Evolutionary conservation across 1,140 invertebrate species (phyloP).

Genomic region (Drosophila orosa): DNA sequence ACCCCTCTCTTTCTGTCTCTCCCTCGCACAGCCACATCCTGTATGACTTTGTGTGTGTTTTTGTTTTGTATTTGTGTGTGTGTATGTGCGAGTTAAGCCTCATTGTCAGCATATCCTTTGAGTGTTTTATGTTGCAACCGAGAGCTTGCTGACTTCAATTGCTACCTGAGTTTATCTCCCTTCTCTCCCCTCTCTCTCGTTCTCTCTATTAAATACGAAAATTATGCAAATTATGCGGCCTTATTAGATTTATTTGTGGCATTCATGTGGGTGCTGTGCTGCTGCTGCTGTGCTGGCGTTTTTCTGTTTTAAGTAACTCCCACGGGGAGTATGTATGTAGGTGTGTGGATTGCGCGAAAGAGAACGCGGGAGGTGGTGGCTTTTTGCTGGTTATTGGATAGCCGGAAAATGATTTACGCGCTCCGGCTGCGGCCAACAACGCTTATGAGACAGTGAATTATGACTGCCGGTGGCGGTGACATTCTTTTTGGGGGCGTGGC

Average conservation of each 20-base stretch:
- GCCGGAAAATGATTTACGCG: conserved; percentile 71
- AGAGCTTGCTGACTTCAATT: conserved; percentile 67
- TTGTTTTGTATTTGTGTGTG: conserved; percentile 42
- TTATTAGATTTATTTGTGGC: conserved; percentile 82
- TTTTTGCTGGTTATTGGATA: conserved; percentile 42
- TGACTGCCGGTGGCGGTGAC: conserved; percentile 60
- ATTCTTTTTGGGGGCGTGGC: conserved; percentile 48
- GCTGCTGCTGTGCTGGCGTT: conserved; percentile 13
- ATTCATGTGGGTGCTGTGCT: conserved; percentile 40
- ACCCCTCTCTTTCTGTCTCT: neutral
- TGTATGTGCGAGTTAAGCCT: conserved; percentile 67
- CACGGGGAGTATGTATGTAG: conserved; percentile 17
- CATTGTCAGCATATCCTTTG: conserved; percentile 83
- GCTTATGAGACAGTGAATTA: conserved; percentile 75
- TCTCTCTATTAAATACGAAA: conserved; percentile 79
- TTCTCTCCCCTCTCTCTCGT: neutral
- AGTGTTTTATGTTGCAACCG: conserved; percentile 76
- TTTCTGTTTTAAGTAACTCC: conserved; percentile 69
- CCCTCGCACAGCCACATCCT: conserved; percentile 9
- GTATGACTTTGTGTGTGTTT: conserved; percentile 25
- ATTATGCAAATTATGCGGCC: conserved; percentile 81
- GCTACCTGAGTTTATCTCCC: conserved; percentile 55
- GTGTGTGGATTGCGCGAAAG: conserved; percentile 4
- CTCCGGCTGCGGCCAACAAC: conserved; percentile 41
- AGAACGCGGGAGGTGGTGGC: conserved; percentile 1